Base-by-base conservation (phyloP, 2,888 invertebrate genomes). In the Cephus sareptanus region DNA sequence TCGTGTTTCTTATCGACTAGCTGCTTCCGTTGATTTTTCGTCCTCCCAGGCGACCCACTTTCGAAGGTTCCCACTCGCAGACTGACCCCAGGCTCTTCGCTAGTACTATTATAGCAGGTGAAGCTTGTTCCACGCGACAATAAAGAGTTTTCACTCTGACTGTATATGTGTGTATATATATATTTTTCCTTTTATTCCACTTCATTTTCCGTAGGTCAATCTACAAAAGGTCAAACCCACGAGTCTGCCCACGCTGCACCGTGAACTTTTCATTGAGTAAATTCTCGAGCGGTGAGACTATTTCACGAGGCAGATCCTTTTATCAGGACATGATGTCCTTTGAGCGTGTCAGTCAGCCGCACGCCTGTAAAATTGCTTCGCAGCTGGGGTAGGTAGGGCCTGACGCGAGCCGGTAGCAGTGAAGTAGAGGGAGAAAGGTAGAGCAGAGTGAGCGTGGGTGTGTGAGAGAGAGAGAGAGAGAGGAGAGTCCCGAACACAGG, bases 311-410 rank as follows among this genome's bases (percentile, higher is more conserved):
- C 56, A 56, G 80, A 82, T 81, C 80, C 84, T 80, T 85, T 85
- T 83, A 84, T 85, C 85, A 84, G 56, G 56, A 82, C 80, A 76
- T 76, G 84, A 79, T 81, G 82, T 83, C 83, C 82, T 88, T 90
- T 89, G 88, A 89, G 87, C 87, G 84, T 85, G 86, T 86, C 89
- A 88, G 85, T 86, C 85, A 84, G 82, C 84, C 86, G 87, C 90
- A 89, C 84, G 88, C 87, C 82, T 87, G 86, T 86, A 86, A 90
- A 90, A 90, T 89, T 88, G 86, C 87, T 88, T 85, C 80, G 85
- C 81, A 82, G 79, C 79, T 77, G 77, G 74, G 33, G 75, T 75
- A 79, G 74, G 11, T 75, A 56, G 56, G 23, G 0, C 56, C 56
- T 56, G 56, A 56, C 56, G 56, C 23, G 56, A 56, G 9, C 56